phyloP scores from a whole-genome alignment of 2,113 vertebrate genomes.

The western clawed frog (Xenopus tropicalis) region UCB_Xtro_10.0 CM004444.2:61359001-61359500 shows the following conservation, averaged over 20 bases:
- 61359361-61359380: constrained; percentile 9
- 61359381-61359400: not conserved
- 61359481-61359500: no score
- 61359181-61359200: constrained; percentile 43
- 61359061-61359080: constrained; percentile 29
- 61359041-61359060: not conserved
- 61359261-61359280: constrained; percentile 43
- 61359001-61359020: not conserved
- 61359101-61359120: constrained; percentile 38
- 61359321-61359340: constrained; percentile 23
- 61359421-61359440: no score
- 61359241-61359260: constrained; percentile 44
- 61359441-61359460: no score
- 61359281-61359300: constrained; percentile 36
- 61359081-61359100: constrained; percentile 19
- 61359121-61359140: constrained; percentile 39
- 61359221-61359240: constrained; percentile 41
- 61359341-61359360: constrained; percentile 17
- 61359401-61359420: no score
- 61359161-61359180: constrained; percentile 44
- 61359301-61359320: constrained; percentile 30
- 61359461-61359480: no score
- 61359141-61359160: constrained; percentile 43
- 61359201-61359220: constrained; percentile 46
- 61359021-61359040: not conserved